Percentiles rank a stretch among this genome's conserved stretches.
Evolutionary conservation across 2,113 vertebrate species (phyloP).

Genomic region (Cnemophilus loriae): DNA sequence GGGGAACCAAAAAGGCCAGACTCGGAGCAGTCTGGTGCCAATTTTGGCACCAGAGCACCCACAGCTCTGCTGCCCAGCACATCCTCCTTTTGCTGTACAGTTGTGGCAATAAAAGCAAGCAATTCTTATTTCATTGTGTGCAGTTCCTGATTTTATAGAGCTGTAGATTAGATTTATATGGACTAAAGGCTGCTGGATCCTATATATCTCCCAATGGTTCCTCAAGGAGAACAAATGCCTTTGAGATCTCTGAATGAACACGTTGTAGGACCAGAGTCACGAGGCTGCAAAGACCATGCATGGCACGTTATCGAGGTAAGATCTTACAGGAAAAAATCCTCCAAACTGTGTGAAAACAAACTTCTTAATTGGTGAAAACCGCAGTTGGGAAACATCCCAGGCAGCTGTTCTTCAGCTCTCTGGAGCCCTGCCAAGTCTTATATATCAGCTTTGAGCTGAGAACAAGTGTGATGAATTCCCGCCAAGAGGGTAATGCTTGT

Average conservation of each 20-base stretch:
- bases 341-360: conserved; percentile 34
- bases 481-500: background rate
- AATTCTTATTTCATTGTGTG: background rate
- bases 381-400: conserved; percentile 10
- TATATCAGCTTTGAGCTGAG: background rate
- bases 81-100: accelerated
- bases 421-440: background rate
- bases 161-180: background rate
- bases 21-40: too few relatives aligned
- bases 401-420: conserved; percentile 36
- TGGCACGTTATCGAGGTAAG: background rate
- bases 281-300: background rate
- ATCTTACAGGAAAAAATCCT: background rate
- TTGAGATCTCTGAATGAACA: background rate
- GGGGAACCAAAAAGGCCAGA: background rate
- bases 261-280: background rate
- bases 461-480: conserved; percentile 41
- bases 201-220: background rate
- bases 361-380: conserved; percentile 18
- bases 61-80: background rate
- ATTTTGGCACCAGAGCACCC: background rate
- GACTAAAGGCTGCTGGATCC: background rate
- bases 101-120: background rate
- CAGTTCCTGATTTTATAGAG: background rate
- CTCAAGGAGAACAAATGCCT: background rate